Conservation (phyloP, 2,113 vertebrate species). For the Scomber scombrus region DNA sequence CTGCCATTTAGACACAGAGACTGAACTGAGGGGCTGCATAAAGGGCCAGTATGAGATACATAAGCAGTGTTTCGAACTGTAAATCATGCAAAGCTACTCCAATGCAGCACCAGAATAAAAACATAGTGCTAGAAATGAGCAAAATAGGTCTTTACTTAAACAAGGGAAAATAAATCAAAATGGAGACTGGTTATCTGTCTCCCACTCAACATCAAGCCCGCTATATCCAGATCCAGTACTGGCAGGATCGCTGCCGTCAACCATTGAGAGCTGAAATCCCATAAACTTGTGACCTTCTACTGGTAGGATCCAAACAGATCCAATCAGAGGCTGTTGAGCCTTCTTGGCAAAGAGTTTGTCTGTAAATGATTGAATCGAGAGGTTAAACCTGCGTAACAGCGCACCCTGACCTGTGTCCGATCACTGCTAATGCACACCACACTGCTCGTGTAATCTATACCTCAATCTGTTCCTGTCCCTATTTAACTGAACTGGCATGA, state of each 20-base stretch:
- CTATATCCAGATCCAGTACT: conserved; percentile 2
- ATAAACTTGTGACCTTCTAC: conserved; percentile 41
- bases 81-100: too few relatives aligned
- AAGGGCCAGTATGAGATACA: too few relatives aligned
- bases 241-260: not conserved
- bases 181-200: not conserved
- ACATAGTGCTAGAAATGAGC: not conserved
- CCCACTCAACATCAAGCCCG: not conserved
- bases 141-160: not conserved
- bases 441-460: not conserved
- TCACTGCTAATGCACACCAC: conserved; percentile 40
- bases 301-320: conserved; percentile 31
- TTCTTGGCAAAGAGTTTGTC: conserved; percentile 17
- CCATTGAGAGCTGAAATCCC: conserved; percentile 25
- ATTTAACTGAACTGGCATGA: not conserved
- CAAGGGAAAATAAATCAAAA: not conserved
- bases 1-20: too few relatives aligned
- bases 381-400: conserved; percentile 49
- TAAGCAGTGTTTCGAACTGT: too few relatives aligned
- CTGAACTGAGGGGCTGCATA: too few relatives aligned
- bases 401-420: conserved; percentile 29
- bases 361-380: conserved; percentile 63
- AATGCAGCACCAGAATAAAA: not conserved
- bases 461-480: not conserved
- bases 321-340: conserved; percentile 50